phyloP scores from a whole-genome alignment of 2,113 vertebrate species.

The Misgurnus anguillicaudatus region DNA sequence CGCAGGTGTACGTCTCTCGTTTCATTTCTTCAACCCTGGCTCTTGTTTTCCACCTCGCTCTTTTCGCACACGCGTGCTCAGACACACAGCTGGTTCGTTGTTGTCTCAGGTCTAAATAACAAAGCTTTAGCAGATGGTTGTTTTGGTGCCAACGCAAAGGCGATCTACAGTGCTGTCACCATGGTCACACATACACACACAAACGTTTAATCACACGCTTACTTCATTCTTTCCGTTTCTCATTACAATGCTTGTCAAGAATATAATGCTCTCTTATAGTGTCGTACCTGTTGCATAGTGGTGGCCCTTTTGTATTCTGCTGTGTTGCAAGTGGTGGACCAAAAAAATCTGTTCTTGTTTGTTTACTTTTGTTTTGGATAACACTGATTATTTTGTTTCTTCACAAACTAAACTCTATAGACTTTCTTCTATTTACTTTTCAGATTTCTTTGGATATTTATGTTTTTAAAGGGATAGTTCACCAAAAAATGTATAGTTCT shows the following conservation, averaged over 20 bases:
- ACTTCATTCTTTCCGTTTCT: conserved; percentile 1
- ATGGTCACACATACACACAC: conserved; percentile 37
- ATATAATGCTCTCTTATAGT: neutral
- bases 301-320: neutral
- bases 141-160: conserved; percentile 47
- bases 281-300: neutral
- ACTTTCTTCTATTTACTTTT: no score
- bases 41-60: conserved; percentile 30
- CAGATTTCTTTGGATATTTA: no score
- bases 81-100: conserved; percentile 50
- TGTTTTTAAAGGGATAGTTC: no score
- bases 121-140: conserved; percentile 58
- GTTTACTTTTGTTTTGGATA: no score
- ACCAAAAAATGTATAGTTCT: no score
- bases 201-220: conserved; percentile 22
- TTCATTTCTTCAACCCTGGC: conserved; percentile 26
- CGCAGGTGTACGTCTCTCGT: conserved; percentile 42
- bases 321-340: neutral
- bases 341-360: no score
- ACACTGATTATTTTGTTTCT: no score
- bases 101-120: conserved; percentile 56
- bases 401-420: no score
- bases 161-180: conserved; percentile 36
- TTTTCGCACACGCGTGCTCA: conserved; percentile 9
- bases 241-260: neutral